Evolutionary conservation across 2,113 vertebrate genomes (phyloP).

Genomic region (Peromyscus leucopus): DNA sequence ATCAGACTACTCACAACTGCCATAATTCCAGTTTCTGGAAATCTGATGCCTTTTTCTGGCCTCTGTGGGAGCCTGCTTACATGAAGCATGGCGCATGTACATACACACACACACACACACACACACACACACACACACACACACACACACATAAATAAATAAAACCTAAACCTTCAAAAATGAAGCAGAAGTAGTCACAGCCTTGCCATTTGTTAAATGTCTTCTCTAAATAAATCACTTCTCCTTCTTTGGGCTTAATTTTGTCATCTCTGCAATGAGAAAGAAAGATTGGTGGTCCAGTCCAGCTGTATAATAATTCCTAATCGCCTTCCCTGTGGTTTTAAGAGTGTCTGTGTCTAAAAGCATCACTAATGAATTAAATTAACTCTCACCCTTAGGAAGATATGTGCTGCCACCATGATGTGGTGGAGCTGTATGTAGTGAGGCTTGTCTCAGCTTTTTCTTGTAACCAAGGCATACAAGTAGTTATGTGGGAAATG

Average conservation of each 20-base stretch:
- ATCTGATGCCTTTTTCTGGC: not conserved
- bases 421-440: not conserved
- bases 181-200: not conserved
- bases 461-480: not conserved
- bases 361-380: not conserved
- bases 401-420: not conserved
- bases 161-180: not conserved
- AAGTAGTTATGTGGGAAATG: not conserved
- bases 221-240: not conserved
- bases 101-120: not conserved
- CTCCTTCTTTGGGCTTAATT: not conserved
- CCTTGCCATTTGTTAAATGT: not conserved
- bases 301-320: not conserved
- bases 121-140: not conserved
- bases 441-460: not conserved
- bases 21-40: not conserved
- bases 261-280: not conserved
- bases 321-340: not conserved
- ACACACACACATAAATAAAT: not conserved
- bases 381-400: not conserved
- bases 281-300: not conserved
- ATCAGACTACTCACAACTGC: not conserved
- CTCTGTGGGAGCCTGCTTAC: not conserved
- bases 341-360: not conserved
- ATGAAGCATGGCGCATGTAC: not conserved